Evolutionary conservation across 2,113 vertebrate genomes (phyloP), one percentile per base, ranked within the genome.

Genomic region (Mobula hypostoma): DNA sequence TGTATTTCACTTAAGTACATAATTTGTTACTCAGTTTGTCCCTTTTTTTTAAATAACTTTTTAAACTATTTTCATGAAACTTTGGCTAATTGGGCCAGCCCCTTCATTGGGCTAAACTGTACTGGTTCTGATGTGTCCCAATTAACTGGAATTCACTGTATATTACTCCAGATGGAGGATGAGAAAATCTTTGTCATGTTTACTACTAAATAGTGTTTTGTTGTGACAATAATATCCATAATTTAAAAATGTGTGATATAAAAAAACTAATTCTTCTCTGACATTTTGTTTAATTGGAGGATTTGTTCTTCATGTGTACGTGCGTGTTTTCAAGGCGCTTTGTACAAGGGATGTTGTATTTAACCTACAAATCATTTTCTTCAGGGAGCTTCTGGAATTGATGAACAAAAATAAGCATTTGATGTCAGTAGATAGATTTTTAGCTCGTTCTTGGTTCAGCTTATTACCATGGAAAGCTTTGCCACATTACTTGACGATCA

Each of bases 361-460:
- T 78, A 40, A 1, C 2, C 94, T 0, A 80, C 11, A 15, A 68
- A 11, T 77, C 94, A 94, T 66, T 79, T 82, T 80, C 21, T 66
- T 68, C 91, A 97, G 97, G 9, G n/a, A 63, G 0, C 14, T 98
- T 1, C 48, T 98, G 63, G 94, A 96, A 0, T 0, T 95, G 36
- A 96, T 98, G 95, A 95, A 95, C 29, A 87, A 2, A 0, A 94
- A 97, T 94, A 95, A 94, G 14, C 94, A 97, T 94, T 70, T 99
- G 94, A 94, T 97, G 94, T 94, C 96, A 0, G 66, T 97, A 0
- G 97, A 99, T 5, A 2, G 1, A 17, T 83, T 95, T 24, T 95
- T 97, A 77, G 94, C 97, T 95, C 96, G 96, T 3, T 98, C 98
- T 24, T 98, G 97, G 97, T 95, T 98, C 94, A 97, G 88, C 83